Evolutionary conservation across 2,797 vertebrate species (phyloP).

Genomic region (Anas flavirostris): DNA sequence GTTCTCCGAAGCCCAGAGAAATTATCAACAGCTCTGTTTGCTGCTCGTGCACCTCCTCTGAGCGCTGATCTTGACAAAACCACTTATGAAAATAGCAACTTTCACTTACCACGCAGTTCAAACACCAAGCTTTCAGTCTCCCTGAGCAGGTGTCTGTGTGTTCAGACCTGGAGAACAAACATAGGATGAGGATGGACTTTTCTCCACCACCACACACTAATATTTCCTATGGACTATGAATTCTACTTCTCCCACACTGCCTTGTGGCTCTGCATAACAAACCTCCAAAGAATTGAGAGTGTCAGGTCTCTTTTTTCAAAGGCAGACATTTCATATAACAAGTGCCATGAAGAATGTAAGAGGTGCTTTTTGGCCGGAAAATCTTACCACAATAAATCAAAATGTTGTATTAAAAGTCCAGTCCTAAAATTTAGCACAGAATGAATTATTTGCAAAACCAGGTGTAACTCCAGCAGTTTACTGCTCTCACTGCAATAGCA

Average conservation of each 20-base stretch:
- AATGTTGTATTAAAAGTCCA: not conserved
- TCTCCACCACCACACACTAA: not conserved
- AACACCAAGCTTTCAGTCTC: conserved; percentile 58
- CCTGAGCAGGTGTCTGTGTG: not conserved
- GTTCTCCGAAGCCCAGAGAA: not conserved
- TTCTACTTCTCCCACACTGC: not conserved
- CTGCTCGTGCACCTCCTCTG: not conserved
- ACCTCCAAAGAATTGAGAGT: not conserved
- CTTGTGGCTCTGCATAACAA: not conserved
- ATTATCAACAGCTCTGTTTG: not conserved
- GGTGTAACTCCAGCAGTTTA: not conserved
- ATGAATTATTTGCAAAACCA: not conserved
- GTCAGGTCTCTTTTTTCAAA: not conserved
- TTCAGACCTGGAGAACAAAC: conserved; percentile 67
- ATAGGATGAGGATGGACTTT: not conserved
- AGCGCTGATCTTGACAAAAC: not conserved
- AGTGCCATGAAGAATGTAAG: rapidly evolving
- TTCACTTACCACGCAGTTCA: conserved; percentile 75
- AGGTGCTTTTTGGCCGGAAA: not conserved
- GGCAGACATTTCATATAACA: not conserved
- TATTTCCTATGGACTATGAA: not conserved
- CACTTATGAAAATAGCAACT: not conserved
- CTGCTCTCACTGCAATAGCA: not conserved
- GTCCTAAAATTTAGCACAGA: not conserved
- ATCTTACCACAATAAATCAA: not conserved